These are phyloP conservation scores for Ariopsis seemanni DNA, from an alignment of 2,113 vertebrate species.

Conservation along the genomic window DNA sequence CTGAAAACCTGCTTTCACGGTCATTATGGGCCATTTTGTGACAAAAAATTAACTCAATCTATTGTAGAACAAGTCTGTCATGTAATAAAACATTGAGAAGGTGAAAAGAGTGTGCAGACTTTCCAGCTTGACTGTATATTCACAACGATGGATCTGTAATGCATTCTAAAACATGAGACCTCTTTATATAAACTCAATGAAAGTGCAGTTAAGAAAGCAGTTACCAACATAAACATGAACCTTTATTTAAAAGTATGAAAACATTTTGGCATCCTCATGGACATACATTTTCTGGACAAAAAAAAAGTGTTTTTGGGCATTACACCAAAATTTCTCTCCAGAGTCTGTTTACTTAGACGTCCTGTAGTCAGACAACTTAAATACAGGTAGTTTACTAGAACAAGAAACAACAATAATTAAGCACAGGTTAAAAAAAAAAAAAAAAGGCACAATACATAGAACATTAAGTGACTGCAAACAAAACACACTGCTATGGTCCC, in stretches of 20 bases:
- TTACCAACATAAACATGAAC: constrained; percentile 55
- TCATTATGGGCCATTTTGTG: too few species aligned
- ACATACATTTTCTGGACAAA: constrained; percentile 62
- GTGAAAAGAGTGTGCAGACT: too few species aligned
- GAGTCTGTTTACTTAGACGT: constrained; percentile 1
- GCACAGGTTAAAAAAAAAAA: constrained; percentile 4
- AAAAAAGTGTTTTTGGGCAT: constrained; percentile 50
- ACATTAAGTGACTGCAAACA: constrained; percentile 50
- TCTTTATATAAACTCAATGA: not conserved
- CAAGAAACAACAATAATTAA: constrained; percentile 48
- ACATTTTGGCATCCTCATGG: constrained; percentile 47
- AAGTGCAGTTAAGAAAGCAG: not conserved
- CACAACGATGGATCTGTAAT: too few species aligned
- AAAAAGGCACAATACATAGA: constrained; percentile 49
- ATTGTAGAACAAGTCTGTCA: too few species aligned
- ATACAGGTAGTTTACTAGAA: constrained; percentile 36
- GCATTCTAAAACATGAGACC: not conserved
- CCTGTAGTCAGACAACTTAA: constrained; percentile 45
- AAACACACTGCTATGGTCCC: constrained; percentile 40
- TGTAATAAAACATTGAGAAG: too few species aligned
- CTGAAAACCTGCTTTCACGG: too few species aligned
- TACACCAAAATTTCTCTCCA: constrained; percentile 23
- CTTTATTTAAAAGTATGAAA: constrained; percentile 67
- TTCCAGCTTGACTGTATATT: too few species aligned
- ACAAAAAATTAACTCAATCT: too few species aligned